Base-by-base conservation (phyloP, 1,140 invertebrate species). In the Heliconius hewitsoni region DNA sequence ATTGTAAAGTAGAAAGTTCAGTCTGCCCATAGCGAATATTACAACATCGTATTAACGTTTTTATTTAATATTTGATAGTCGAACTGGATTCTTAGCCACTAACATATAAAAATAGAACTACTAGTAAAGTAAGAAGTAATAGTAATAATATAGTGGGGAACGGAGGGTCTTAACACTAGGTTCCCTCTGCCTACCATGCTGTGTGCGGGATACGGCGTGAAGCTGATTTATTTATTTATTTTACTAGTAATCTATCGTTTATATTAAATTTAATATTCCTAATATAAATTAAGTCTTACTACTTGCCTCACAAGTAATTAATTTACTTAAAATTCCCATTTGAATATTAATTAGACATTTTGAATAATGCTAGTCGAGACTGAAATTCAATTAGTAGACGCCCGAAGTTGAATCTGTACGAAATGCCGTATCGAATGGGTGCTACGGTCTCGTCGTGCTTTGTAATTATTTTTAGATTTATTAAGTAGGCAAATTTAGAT, bases 291-390 rank as follows among this genome's bases (percentile, higher is more conserved):
- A 16, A 66, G 60, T 30, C 16, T 30, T 66, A 30, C 30, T 23
- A 23, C 23, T 23, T 23, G 27, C 27, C 27, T 66, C 4, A 3
- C 60, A 18, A 66, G 27, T 66, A 66, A 66, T 66, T 66, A 66
- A 66, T 66, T 66, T 66, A 66, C 11, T 66, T 66, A 27, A 66
- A 66, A 66, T 66, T 66, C 9, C 27, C 23, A 66, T 66, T 66
- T 27, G 27, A 66, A 66, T 66, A 66, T 66, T 66, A 66, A 66
- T 66, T 13, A 66, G 60, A 66, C 60, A 66, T 66, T 66, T 66
- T 66, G 60, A 66, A 66, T 66, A 66, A 66, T 30, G 60, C 60
- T 66, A 66, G 60, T 66, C 60, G 60, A 66, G 27, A 66, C 60
- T 30, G 60, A 66, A 66, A 66, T 66, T 66, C 23, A 66, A 66